These are phyloP conservation scores for Strigops habroptila DNA, from an alignment of 2,113 vertebrate species.

Conservation along the genomic window DNA sequence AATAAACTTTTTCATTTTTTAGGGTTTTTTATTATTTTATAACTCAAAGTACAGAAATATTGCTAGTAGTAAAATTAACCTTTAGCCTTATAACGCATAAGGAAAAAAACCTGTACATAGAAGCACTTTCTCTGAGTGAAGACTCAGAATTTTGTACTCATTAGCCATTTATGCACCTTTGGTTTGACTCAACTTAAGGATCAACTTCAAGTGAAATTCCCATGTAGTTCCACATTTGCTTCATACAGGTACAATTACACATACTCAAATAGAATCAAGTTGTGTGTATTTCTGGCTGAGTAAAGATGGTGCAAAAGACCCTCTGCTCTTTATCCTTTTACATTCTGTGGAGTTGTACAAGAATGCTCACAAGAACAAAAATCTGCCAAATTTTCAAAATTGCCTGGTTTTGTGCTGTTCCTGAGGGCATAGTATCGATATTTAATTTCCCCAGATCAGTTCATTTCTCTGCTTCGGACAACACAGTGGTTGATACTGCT, in stretches of 20 bases:
- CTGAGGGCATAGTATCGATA: conserved; percentile 12
- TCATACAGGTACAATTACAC: not conserved
- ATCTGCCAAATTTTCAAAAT: not conserved
- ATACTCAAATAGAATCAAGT: not conserved
- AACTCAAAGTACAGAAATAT: not conserved
- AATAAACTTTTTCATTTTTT: not conserved
- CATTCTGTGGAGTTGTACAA: not conserved
- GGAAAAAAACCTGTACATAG: not conserved
- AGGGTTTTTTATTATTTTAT: not conserved
- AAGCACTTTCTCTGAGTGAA: not conserved
- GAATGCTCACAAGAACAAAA: not conserved
- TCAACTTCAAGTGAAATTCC: not conserved
- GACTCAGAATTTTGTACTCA: not conserved
- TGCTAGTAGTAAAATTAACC: not conserved
- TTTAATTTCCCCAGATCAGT: conserved; percentile 43
- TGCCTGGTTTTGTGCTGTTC: not conserved
- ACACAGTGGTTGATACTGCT: not conserved
- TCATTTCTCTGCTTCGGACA: not conserved
- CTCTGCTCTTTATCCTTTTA: not conserved
- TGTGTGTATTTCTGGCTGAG: not conserved
- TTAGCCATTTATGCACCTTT: not conserved
- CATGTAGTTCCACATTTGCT: not conserved
- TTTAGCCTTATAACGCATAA: not conserved
- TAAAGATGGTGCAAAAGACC: not conserved
- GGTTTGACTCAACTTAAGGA: not conserved